Evolutionary conservation across 2,113 vertebrate species (phyloP).

Genomic region (Rhadina sibilatrix): DNA sequence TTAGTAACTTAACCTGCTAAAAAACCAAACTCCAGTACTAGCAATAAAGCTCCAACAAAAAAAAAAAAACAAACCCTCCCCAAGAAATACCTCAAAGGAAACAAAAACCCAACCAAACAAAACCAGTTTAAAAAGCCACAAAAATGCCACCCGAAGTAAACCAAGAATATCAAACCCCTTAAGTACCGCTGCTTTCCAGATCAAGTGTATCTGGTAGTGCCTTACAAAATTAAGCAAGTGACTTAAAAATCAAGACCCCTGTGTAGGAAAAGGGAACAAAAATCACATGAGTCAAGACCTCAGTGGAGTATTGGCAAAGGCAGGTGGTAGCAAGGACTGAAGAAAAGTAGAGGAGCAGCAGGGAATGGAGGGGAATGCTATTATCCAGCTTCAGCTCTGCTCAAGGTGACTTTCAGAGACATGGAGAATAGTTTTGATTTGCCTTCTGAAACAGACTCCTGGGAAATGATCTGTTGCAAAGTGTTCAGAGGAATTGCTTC

Average conservation of each 20-base stretch:
- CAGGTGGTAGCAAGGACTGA: neutral
- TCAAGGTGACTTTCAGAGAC: neutral
- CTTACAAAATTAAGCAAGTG: neutral
- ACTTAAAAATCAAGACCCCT: neutral
- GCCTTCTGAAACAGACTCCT: neutral
- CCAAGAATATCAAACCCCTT: rapidly evolving
- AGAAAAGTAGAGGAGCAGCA: neutral
- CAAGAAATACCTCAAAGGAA: neutral
- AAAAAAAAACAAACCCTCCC: too few relatives aligned
- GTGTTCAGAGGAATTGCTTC: neutral
- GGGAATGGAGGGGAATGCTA: neutral
- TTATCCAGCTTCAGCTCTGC: neutral
- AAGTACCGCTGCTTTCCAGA: neutral
- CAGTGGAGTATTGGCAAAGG: neutral
- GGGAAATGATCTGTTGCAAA: neutral
- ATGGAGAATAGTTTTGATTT: neutral
- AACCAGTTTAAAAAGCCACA: neutral
- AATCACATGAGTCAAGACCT: neutral
- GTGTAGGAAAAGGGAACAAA: neutral
- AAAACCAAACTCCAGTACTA: neutral
- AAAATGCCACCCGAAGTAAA: neutral
- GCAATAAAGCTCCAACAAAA: neutral
- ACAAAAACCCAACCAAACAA: neutral
- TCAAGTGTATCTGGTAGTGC: neutral
- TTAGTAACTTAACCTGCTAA: neutral